A percentile compares a stretch with the other conserved stretches of the same genome.
Conservation (phyloP, 2,113 vertebrate species). For the Microtus oregoni region DNA sequence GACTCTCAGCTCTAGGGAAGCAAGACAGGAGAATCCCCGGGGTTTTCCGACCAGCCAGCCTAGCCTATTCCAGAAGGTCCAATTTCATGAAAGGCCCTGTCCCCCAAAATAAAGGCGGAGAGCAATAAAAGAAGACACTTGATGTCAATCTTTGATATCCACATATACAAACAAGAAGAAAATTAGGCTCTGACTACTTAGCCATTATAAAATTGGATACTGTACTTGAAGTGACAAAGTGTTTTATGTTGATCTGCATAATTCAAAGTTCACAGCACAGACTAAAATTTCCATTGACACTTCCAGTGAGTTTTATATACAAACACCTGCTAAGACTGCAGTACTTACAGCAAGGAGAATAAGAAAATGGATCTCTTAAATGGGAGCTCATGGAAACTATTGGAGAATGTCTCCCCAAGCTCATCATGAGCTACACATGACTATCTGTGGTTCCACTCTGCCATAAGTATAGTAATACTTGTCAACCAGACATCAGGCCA, state of each 20-base stretch:
- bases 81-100: neutral
- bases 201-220: neutral
- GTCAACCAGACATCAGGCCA: neutral
- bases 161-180: neutral
- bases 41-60: neutral
- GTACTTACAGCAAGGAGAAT: neutral
- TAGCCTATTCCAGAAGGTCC: neutral
- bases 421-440: neutral
- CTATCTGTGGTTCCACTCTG: neutral
- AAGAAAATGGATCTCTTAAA: neutral
- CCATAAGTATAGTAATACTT: neutral
- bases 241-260: conserved; percentile 17
- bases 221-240: neutral
- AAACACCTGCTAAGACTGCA: neutral
- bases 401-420: neutral
- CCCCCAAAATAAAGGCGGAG: neutral
- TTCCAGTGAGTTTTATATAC: neutral
- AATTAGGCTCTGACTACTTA: neutral
- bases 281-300: neutral
- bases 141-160: neutral
- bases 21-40: neutral
- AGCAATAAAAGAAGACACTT: neutral
- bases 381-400: neutral
- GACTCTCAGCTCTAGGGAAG: neutral
- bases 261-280: neutral